A percentile compares a stretch with the other conserved stretches of the same genome.
phyloP scores from a whole-genome alignment of 2,888 invertebrate genomes.

The Habroteleia sp. region DNA sequence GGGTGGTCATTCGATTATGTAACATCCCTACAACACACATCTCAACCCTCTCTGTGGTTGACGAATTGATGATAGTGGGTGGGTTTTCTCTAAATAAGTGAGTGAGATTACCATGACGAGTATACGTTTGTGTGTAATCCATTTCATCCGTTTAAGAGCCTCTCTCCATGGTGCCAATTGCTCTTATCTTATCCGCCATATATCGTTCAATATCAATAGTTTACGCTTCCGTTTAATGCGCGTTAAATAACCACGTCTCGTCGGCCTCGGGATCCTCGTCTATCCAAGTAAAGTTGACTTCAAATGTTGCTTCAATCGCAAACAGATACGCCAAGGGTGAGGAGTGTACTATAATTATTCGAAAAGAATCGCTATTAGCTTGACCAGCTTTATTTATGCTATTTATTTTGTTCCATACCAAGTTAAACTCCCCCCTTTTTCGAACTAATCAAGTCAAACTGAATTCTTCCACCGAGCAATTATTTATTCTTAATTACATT shows the following conservation, averaged over 20 bases:
- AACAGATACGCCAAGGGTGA: background rate
- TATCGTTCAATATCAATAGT: slow-evolving; percentile 6
- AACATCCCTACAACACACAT: slow-evolving; percentile 2
- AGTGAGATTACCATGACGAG: slow-evolving; percentile 8
- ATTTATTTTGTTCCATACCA: too few species aligned
- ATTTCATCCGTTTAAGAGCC: slow-evolving; percentile 15
- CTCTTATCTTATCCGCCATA: slow-evolving; percentile 8
- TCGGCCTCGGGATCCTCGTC: background rate
- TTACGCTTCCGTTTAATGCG: slow-evolving; percentile 1
- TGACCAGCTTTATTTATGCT: background rate
- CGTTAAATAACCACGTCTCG: background rate
- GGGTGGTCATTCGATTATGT: slow-evolving; percentile 3
- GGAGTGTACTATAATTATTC: background rate
- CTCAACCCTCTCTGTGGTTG: slow-evolving; percentile 9
- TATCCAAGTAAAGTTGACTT: background rate
- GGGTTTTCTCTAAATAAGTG: slow-evolving; percentile 14
- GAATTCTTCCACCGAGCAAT: too few species aligned
- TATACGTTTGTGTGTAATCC: slow-evolving; percentile 11
- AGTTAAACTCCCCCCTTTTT: too few species aligned
- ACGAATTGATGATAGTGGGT: slow-evolving; percentile 31
- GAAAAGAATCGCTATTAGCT: background rate
- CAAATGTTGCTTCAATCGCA: background rate
- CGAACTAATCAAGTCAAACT: too few species aligned
- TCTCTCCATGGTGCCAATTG: slow-evolving; percentile 2
- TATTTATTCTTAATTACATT: too few species aligned